Evolutionary conservation across 2,888 invertebrate species (phyloP).

Genomic region (Drosophila nr. fundita): DNA sequence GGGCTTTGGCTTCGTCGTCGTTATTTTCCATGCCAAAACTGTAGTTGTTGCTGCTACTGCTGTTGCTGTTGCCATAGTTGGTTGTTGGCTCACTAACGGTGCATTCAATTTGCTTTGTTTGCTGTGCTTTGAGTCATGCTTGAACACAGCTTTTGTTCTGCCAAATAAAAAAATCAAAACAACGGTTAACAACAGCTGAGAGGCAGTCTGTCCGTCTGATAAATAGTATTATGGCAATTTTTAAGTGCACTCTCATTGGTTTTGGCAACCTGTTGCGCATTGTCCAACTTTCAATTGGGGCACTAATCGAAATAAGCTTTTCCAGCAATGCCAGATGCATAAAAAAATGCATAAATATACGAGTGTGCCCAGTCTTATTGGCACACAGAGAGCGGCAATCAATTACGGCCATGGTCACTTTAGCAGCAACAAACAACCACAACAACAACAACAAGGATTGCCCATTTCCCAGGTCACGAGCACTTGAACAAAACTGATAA

Average conservation of each 20-base stretch:
- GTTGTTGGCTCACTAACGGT: constrained; percentile 58
- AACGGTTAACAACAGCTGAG: constrained; percentile 37
- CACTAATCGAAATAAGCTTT: constrained; percentile 23
- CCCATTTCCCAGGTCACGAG: constrained; percentile 68
- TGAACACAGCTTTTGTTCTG: constrained; percentile 21
- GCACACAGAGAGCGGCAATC: constrained; percentile 56
- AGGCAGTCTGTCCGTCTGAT: constrained; percentile 18
- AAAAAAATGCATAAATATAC: constrained; percentile 17
- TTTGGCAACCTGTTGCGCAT: constrained; percentile 41
- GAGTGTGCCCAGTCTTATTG: constrained; percentile 31
- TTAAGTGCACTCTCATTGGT: not conserved
- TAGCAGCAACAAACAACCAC: constrained; percentile 30
- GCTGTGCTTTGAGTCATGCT: constrained; percentile 51
- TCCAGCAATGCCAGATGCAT: constrained; percentile 16
- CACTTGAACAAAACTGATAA: constrained; percentile 54
- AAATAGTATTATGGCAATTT: constrained; percentile 15
- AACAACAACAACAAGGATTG: constrained; percentile 37
- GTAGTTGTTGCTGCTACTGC: constrained; percentile 14
- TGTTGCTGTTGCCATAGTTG: constrained; percentile 21
- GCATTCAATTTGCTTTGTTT: constrained; percentile 54
- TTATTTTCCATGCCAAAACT: constrained; percentile 39
- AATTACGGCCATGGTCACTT: constrained; percentile 73
- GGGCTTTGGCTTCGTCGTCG: constrained; percentile 16
- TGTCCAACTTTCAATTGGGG: not conserved
- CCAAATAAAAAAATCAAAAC: constrained; percentile 6